phyloP scores from a whole-genome alignment of 1,140 invertebrate genomes.

The Luehdorfia chinensis region DNA sequence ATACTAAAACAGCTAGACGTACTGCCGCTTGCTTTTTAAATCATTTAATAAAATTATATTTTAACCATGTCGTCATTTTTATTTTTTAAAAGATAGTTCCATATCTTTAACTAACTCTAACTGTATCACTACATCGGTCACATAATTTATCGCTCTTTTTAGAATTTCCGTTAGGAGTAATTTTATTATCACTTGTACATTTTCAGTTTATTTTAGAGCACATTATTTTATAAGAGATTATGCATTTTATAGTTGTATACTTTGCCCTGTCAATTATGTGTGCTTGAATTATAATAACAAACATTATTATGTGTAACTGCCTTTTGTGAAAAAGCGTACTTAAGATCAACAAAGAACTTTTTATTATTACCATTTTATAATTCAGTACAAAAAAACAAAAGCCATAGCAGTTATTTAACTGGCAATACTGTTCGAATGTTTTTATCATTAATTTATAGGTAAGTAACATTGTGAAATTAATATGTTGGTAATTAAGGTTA shows the following conservation, averaged over 20 bases:
- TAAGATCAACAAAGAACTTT: slow-evolving; percentile 18
- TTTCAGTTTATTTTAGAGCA: slow-evolving; percentile 27
- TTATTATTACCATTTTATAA: slow-evolving; percentile 26
- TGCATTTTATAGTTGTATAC: slow-evolving; percentile 37
- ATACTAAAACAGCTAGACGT: slow-evolving; percentile 29
- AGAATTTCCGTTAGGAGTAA: slow-evolving; percentile 20
- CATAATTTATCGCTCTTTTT: neutral
- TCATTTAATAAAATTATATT: neutral
- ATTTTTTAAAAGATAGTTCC: too few relatives aligned
- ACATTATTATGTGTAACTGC: slow-evolving; percentile 6
- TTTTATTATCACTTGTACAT: slow-evolving; percentile 40
- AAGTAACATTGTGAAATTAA: slow-evolving; percentile 45
- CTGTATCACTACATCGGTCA: slow-evolving; percentile 1
- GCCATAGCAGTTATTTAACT: slow-evolving; percentile 59
- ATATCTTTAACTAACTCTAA: neutral
- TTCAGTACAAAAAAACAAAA: slow-evolving; percentile 60
- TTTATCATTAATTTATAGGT: slow-evolving; percentile 35
- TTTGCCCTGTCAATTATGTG: slow-evolving; percentile 24
- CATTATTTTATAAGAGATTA: slow-evolving; percentile 33
- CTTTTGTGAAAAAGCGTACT: slow-evolving; percentile 19
- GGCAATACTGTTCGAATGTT: slow-evolving; percentile 53
- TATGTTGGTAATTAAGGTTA: slow-evolving; percentile 32
- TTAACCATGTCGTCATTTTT: too few relatives aligned
- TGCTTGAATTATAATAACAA: slow-evolving; percentile 15
- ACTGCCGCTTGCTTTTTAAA: slow-evolving; percentile 28